Evolutionary conservation across 2,113 vertebrate species (phyloP).

Genomic region (Orcinus orca): DNA sequence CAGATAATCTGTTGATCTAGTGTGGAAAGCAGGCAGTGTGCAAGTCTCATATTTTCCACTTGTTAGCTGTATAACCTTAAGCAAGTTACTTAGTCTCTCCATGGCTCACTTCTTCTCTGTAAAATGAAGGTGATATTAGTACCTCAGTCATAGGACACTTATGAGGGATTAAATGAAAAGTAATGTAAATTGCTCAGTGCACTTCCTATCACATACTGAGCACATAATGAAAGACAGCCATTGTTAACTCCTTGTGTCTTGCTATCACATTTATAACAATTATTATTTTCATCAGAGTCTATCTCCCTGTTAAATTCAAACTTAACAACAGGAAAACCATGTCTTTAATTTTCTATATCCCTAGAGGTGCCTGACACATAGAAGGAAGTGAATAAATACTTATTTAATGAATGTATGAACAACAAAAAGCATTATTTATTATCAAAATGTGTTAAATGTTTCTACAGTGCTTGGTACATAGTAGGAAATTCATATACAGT

Average conservation of each 20-base stretch:
- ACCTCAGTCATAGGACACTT: neutral
- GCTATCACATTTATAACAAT: neutral
- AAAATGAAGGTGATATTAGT: neutral
- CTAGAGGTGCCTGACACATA: neutral
- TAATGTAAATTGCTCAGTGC: neutral
- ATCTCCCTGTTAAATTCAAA: neutral
- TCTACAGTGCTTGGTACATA: neutral
- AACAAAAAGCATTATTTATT: slow-evolving; percentile 2
- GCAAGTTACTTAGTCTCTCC: neutral
- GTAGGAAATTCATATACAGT: neutral
- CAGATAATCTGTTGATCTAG: neutral
- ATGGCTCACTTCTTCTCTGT: neutral
- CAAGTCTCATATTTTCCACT: neutral
- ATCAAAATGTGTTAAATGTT: neutral
- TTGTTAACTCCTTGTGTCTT: neutral
- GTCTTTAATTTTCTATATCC: slow-evolving; percentile 5
- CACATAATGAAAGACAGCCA: neutral
- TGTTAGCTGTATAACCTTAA: neutral
- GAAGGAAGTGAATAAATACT: neutral
- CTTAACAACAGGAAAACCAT: neutral
- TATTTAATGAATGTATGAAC: neutral
- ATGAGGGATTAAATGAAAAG: neutral
- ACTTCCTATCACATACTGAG: neutral
- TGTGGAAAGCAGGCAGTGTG: neutral
- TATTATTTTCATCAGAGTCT: neutral